These are phyloP conservation scores for Toxonevra muliebris DNA, from an alignment of 2,888 invertebrate genomes.

Conservation along the genomic window DNA sequence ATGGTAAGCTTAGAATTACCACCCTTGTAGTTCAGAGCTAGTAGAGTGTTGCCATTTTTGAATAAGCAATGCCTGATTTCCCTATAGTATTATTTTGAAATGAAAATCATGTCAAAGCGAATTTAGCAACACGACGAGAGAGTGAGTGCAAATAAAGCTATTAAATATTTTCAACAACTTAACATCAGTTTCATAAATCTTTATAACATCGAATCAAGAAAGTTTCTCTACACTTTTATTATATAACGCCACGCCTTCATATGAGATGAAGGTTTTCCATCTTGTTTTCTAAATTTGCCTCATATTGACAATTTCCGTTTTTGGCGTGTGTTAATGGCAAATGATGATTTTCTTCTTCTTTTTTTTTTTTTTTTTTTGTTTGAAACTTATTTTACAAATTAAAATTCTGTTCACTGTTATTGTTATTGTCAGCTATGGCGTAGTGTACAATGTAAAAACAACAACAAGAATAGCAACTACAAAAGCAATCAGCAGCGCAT, in stretches of 20 bases:
- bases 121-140: too few species aligned
- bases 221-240: not conserved
- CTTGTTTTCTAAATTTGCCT: not conserved
- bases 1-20: not conserved
- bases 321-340: too few species aligned
- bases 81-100: slow-evolving; percentile 18
- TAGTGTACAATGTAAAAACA: not conserved
- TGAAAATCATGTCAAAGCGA: slow-evolving; percentile 20
- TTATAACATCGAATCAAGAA: too few species aligned
- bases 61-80: slow-evolving; percentile 8
- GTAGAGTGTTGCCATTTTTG: slow-evolving; percentile 8
- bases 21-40: slow-evolving; percentile 8
- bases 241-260: not conserved
- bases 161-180: not conserved
- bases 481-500: not conserved
- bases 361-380: not conserved
- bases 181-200: too few species aligned
- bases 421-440: not conserved
- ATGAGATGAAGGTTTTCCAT: not conserved
- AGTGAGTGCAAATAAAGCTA: too few species aligned
- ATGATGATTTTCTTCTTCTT: too few species aligned
- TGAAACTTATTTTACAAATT: slow-evolving; percentile 16
- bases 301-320: slow-evolving; percentile 21
- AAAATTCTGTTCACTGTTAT: too few species aligned
- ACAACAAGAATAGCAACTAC: slow-evolving; percentile 6